Conservation (phyloP, 2,797 vertebrate genomes). For the Onychomys torridus region DNA sequence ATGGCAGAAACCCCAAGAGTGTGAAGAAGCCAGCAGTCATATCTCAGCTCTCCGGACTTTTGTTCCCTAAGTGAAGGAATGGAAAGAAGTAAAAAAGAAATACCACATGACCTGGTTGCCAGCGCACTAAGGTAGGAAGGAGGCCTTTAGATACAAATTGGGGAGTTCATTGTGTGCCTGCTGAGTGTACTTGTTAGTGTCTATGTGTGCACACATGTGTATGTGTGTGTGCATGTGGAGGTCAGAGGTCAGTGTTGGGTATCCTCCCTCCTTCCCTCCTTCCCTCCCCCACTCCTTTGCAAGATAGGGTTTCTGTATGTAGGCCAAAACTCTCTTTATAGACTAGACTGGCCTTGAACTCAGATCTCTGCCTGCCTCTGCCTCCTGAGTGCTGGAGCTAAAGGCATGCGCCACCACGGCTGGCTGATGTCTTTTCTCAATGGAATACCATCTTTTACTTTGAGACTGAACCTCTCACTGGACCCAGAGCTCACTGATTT, state of each 20-base stretch:
- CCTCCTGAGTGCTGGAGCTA: background rate
- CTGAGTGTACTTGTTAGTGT: background rate
- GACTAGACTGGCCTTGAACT: background rate
- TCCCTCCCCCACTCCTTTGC: too few species aligned
- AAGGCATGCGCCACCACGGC: background rate
- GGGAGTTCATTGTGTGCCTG: background rate
- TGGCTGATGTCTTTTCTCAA: background rate
- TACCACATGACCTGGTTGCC: background rate
- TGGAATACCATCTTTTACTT: background rate
- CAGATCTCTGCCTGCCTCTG: background rate
- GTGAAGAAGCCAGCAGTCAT: constrained; percentile 2
- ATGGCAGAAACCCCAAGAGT: constrained; percentile 4
- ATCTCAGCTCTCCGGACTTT: background rate
- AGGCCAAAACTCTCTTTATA: background rate
- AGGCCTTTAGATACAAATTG: background rate
- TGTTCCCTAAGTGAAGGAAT: background rate
- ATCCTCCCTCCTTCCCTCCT: background rate
- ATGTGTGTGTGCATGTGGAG: background rate
- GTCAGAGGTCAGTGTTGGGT: background rate
- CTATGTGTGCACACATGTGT: background rate
- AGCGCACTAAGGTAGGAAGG: background rate
- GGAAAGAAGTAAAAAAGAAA: background rate
- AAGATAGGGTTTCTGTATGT: background rate
- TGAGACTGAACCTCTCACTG: background rate
- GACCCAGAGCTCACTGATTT: background rate